phyloP scores from a whole-genome alignment of 1,140 invertebrate species.

The Leguminivora glycinivorella region DNA sequence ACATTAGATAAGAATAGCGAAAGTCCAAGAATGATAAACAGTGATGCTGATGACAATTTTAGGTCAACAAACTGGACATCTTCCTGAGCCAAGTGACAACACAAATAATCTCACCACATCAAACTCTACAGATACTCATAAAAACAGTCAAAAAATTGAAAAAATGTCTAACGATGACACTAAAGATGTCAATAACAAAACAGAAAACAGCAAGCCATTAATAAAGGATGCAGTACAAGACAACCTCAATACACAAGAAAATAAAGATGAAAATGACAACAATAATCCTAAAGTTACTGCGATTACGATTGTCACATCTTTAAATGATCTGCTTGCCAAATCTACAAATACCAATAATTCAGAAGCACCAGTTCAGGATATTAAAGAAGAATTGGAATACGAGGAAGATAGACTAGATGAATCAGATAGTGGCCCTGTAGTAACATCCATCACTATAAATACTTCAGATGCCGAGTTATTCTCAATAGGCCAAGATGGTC shows the following conservation, averaged over 20 bases:
- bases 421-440: neutral
- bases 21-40: no score
- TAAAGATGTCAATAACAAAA: neutral
- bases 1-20: no score
- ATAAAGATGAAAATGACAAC: neutral
- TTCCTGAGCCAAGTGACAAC: neutral
- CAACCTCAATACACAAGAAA: no score
- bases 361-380: neutral
- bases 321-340: neutral
- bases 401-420: neutral
- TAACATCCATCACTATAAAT: neutral
- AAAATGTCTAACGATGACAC: neutral
- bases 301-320: neutral
- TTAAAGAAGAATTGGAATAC: neutral
- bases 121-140: neutral
- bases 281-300: neutral
- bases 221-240: no score
- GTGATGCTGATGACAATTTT: neutral
- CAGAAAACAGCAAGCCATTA: no score
- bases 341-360: neutral
- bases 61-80: neutral
- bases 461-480: neutral
- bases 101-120: neutral
- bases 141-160: neutral
- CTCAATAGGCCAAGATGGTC: constrained; percentile 2